A percentile compares a stretch with the other conserved stretches of the same genome.
Evolutionary conservation across 2,797 vertebrate species (phyloP).

Genomic region (Cirrhinus molitorella): DNA sequence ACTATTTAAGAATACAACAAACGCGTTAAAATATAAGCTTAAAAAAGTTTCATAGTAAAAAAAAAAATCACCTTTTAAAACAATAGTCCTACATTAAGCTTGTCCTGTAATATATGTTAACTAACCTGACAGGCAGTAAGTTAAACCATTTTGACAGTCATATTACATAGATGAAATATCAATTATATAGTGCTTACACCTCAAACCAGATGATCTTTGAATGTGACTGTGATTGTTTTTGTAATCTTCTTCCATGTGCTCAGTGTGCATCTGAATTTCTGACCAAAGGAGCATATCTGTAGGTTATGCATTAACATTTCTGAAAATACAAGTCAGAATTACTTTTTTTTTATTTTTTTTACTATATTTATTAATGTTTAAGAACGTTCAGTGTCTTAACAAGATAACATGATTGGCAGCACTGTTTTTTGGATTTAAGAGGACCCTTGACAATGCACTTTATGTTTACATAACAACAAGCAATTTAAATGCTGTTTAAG

Average conservation of each 20-base stretch:
- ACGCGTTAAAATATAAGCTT: not conserved
- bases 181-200: not conserved
- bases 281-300: not conserved
- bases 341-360: not conserved
- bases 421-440: not conserved
- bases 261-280: not conserved
- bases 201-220: not conserved
- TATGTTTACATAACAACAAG: not conserved
- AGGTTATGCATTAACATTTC: not conserved
- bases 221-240: not conserved
- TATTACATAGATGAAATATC: not conserved
- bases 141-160: not conserved
- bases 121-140: not conserved
- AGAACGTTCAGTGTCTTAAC: not conserved
- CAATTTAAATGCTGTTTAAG: not conserved
- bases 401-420: not conserved
- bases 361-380: not conserved
- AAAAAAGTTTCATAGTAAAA: not conserved
- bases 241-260: not conserved
- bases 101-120: not conserved
- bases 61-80: not conserved
- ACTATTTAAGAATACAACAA: not conserved
- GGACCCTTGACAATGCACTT: not conserved
- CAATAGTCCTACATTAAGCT: not conserved
- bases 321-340: not conserved